Evolutionary conservation across 2,888 invertebrate genomes (phyloP).

Genomic region (Platycheirus rosarum): DNA sequence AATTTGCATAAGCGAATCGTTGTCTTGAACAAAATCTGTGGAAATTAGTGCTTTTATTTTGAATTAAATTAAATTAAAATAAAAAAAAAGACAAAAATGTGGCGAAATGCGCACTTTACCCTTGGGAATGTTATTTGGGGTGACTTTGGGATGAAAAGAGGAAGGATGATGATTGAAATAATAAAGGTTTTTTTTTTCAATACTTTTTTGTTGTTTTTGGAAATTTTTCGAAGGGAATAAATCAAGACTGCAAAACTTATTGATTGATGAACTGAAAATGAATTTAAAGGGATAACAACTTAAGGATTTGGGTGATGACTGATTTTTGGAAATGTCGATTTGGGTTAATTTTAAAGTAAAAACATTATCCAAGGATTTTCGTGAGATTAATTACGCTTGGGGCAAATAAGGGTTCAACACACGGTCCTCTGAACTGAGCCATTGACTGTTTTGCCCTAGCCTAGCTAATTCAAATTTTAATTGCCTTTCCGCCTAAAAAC

Average conservation of each 20-base stretch:
- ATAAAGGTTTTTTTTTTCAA: not conserved
- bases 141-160: too few relatives aligned
- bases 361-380: too few relatives aligned
- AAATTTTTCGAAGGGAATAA: not conserved
- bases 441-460: too few relatives aligned
- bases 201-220: not conserved
- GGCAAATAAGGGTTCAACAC: too few relatives aligned
- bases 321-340: not conserved
- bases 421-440: too few relatives aligned
- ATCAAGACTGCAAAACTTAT: not conserved
- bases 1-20: constrained; percentile 60
- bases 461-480: too few relatives aligned
- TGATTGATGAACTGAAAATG: not conserved
- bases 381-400: too few relatives aligned
- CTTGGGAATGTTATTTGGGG: constrained; percentile 7
- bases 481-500: too few relatives aligned
- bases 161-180: not conserved
- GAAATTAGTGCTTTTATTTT: constrained; percentile 63
- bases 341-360: not conserved
- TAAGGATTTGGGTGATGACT: not conserved
- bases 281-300: not conserved
- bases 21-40: constrained; percentile 46
- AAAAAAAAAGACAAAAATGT: constrained; percentile 41
- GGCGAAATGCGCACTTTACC: constrained; percentile 35
- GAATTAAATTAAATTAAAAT: constrained; percentile 55